Evolutionary conservation across 2,888 invertebrate species (phyloP).

Genomic region (Microctonus aethiopoides): DNA sequence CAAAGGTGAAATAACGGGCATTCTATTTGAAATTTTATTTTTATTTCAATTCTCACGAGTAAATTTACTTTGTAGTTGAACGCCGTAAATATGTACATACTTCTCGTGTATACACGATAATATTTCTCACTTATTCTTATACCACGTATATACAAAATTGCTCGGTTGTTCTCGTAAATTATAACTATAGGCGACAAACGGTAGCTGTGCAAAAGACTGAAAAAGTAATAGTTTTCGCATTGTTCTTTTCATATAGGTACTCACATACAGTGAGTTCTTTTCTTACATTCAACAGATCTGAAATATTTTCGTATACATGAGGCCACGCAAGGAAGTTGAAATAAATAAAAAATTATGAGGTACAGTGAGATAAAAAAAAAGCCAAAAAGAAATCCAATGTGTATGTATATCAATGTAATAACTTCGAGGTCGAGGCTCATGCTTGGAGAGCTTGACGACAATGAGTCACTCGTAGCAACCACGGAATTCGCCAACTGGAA

Average conservation of each 20-base stretch:
- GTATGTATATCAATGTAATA: constrained; percentile 13
- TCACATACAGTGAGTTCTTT: not conserved
- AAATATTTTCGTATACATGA: not conserved
- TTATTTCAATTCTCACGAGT: not conserved
- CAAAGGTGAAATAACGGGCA: not conserved
- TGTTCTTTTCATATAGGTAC: not conserved
- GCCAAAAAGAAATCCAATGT: constrained; percentile 8
- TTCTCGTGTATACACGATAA: not conserved
- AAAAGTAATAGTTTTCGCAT: not conserved
- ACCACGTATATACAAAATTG: no score
- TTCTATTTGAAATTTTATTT: no score
- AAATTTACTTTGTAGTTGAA: not conserved
- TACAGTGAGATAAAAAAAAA: not conserved
- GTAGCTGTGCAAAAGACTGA: not conserved
- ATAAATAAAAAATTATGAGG: not conserved
- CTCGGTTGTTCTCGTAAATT: not conserved
- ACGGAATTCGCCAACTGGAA: constrained; percentile 30
- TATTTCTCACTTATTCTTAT: not conserved
- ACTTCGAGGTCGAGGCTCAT: constrained; percentile 26
- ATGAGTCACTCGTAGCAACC: constrained; percentile 22
- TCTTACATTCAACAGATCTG: not conserved
- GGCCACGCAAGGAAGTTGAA: not conserved
- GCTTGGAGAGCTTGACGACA: constrained; percentile 30
- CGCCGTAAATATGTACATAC: no score
- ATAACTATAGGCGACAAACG: not conserved